Evolutionary conservation across 53 echinoderm and acorn worm genomes (phyloP).

Genomic region (Paelopatides confundens): DNA sequence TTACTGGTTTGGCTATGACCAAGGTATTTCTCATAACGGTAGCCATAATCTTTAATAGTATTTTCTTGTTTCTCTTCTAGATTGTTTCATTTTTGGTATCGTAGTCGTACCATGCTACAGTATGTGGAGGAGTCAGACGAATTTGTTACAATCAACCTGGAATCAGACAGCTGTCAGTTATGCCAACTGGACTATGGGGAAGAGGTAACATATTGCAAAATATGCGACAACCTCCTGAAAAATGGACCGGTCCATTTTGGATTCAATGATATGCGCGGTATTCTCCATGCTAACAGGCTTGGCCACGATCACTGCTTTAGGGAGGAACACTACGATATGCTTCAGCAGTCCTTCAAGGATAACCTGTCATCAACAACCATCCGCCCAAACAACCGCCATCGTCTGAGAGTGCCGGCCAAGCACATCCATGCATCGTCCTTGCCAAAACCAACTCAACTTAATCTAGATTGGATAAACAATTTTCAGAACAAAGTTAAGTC

Average conservation of each 20-base stretch:
- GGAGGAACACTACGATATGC: conserved; percentile 9
- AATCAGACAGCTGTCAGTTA: conserved; percentile 8
- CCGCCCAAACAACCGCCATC: no score
- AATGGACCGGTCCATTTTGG: conserved; percentile 27
- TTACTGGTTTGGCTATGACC: no score
- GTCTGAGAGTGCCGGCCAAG: neutral
- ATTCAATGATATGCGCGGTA: conserved; percentile 34
- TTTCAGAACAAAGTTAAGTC: conserved; percentile 12
- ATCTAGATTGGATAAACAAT: conserved; percentile 14
- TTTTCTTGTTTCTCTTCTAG: no score
- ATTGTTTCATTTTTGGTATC: conserved; percentile 25
- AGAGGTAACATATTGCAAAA: conserved; percentile 35
- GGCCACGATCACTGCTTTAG: conserved; percentile 41
- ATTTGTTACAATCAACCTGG: conserved; percentile 41
- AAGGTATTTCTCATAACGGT: no score
- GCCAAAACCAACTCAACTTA: conserved; percentile 38
- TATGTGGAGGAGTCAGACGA: conserved; percentile 23
- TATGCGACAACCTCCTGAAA: conserved; percentile 29
- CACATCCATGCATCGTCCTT: conserved; percentile 31
- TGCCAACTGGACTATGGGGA: conserved; percentile 15
- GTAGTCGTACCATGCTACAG: conserved; percentile 41
- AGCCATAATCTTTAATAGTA: no score
- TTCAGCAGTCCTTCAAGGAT: conserved; percentile 12
- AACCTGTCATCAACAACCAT: neutral
- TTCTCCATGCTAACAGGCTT: conserved; percentile 24